phyloP scores from a whole-genome alignment of 2,888 invertebrate genomes.

The Laspeyria flexula region DNA sequence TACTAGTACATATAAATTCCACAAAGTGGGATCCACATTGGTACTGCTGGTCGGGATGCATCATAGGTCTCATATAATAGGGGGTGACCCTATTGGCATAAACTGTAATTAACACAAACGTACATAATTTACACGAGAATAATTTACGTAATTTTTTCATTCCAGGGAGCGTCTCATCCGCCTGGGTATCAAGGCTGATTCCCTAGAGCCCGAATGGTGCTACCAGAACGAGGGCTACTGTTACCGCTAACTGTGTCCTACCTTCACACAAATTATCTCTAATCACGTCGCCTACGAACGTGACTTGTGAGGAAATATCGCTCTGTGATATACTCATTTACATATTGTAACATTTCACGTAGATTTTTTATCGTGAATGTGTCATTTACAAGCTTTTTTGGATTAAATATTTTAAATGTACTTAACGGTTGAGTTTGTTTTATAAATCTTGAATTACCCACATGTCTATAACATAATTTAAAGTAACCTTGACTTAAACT shows the following conservation, averaged over 20 bases:
- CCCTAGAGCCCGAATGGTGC: conserved; percentile 94
- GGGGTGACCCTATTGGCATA: too few species aligned
- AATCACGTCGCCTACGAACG: conserved; percentile 20
- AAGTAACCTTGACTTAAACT: too few species aligned
- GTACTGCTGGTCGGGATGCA: too few species aligned
- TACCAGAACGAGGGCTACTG: conserved; percentile 92
- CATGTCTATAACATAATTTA: too few species aligned
- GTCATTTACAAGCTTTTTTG: conserved; percentile 34
- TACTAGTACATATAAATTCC: too few species aligned
- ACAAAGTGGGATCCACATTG: too few species aligned
- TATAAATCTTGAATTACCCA: too few species aligned
- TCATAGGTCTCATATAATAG: too few species aligned
- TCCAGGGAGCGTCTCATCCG: conserved; percentile 89
- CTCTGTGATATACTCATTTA: conserved; percentile 40
- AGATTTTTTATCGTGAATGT: conserved; percentile 32
- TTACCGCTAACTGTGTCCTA: conserved; percentile 36
- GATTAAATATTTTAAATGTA: conserved; percentile 30
- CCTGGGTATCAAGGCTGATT: conserved; percentile 90
- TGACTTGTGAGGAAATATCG: conserved; percentile 6
- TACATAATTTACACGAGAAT: too few species aligned
- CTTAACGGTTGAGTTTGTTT: not conserved
- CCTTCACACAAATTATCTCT: not conserved
- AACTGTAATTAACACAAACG: too few species aligned
- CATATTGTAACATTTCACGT: conserved; percentile 24
- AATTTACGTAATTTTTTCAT: too few species aligned